A percentile compares a stretch with the other conserved stretches of the same genome.
These are phyloP conservation scores for Microctenopoma steveboyesi DNA, from an alignment of 2,797 vertebrate genomes.

Conservation along the genomic window DNA sequence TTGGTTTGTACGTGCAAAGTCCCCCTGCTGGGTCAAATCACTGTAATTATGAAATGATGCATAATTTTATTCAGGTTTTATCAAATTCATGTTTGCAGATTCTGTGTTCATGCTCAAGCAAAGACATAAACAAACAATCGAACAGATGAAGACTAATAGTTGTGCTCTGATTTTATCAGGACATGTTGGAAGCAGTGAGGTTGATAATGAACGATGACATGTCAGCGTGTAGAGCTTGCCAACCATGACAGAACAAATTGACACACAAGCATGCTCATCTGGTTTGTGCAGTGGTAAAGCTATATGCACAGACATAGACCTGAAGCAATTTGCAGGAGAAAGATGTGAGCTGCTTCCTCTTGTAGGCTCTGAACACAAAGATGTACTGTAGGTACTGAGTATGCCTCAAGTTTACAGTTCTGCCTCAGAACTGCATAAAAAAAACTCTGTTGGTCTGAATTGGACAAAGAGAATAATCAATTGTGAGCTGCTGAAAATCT, in stretches of 20 bases:
- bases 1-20: neutral
- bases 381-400: slow-evolving; percentile 9
- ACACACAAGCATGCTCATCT: neutral
- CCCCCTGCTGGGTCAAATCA: slow-evolving; percentile 6
- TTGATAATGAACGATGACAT: slow-evolving; percentile 21
- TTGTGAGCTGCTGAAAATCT: slow-evolving; percentile 26
- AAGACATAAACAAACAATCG: slow-evolving; percentile 9
- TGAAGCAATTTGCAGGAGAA: slow-evolving; percentile 5
- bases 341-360: slow-evolving; percentile 6
- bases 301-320: slow-evolving; percentile 2
- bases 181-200: slow-evolving; percentile 14
- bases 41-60: neutral
- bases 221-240: slow-evolving; percentile 30
- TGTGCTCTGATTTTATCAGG: slow-evolving; percentile 23
- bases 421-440: slow-evolving; percentile 23
- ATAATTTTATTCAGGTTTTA: neutral
- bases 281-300: neutral
- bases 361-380: slow-evolving; percentile 12
- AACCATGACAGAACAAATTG: slow-evolving; percentile 22
- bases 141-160: slow-evolving; percentile 24
- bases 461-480: slow-evolving; percentile 46
- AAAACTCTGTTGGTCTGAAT: slow-evolving; percentile 53
- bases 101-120: slow-evolving; percentile 6
- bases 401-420: slow-evolving; percentile 8
- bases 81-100: neutral